These are phyloP conservation scores for Poliocrania exsul DNA, from an alignment of 2,797 vertebrate genomes.

Conservation along the genomic window DNA sequence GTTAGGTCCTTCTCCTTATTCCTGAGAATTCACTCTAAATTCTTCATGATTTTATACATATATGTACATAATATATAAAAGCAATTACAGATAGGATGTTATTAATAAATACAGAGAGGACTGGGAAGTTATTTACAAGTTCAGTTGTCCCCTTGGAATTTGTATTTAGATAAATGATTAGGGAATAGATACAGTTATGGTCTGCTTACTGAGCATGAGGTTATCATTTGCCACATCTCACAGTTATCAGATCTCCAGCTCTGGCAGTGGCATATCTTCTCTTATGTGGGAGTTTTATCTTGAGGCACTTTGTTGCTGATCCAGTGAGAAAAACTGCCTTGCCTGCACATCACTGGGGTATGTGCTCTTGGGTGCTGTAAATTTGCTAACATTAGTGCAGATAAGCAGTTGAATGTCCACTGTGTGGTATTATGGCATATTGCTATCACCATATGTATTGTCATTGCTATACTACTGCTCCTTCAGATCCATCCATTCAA, in stretches of 20 bases:
- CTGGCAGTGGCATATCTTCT: not conserved
- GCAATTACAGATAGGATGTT: not conserved
- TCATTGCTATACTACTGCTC: not conserved
- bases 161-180: not conserved
- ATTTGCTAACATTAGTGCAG: not conserved
- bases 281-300: not conserved
- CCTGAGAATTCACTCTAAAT: not conserved
- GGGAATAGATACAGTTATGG: not conserved
- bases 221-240: not conserved
- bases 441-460: not conserved
- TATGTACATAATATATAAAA: not conserved
- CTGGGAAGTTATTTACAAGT: not conserved
- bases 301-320: not conserved
- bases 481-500: not conserved
- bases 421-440: not conserved
- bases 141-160: not conserved
- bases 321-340: not conserved
- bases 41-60: not conserved
- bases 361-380: not conserved
- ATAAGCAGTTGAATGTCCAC: not conserved
- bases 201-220: not conserved
- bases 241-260: not conserved
- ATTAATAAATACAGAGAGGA: not conserved
- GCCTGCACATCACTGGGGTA: not conserved
- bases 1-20: not conserved